These are phyloP conservation scores for Pempheris klunzingeri DNA, from an alignment of 2,797 vertebrate species.

Conservation along the genomic window DNA sequence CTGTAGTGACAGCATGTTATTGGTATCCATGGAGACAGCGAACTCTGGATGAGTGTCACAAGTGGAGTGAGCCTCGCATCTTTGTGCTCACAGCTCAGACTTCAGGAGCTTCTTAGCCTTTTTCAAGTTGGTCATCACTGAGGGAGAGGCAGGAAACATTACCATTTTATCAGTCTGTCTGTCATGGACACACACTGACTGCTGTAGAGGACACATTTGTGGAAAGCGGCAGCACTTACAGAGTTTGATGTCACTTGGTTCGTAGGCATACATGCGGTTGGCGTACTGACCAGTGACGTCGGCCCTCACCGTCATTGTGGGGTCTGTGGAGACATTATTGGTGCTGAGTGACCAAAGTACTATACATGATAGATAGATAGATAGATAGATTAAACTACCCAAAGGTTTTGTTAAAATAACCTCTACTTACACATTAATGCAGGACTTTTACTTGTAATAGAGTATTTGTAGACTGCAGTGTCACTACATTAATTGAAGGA, in stretches of 20 bases:
- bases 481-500: neutral
- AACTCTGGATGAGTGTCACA: neutral
- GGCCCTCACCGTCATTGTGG: constrained; percentile 95
- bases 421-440: neutral
- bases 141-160: neutral
- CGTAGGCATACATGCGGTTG: constrained; percentile 96
- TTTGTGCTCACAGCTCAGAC: constrained; percentile 89
- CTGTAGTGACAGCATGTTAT: constrained; percentile 32
- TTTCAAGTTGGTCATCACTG: constrained; percentile 90
- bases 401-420: neutral
- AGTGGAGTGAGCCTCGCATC: neutral
- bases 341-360: neutral
- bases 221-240: constrained; percentile 86
- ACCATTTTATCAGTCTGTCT: neutral
- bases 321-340: constrained; percentile 84
- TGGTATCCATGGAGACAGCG: neutral
- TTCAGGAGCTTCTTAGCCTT: constrained; percentile 93
- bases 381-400: neutral
- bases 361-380: neutral
- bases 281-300: constrained; percentile 94
- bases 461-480: neutral
- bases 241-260: constrained; percentile 87
- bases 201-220: neutral
- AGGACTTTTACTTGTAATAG: constrained; percentile 1
- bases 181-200: neutral